These are phyloP conservation scores for Dromiciops gliroides DNA, from an alignment of 2,113 vertebrate species.

Conservation along the genomic window DNA sequence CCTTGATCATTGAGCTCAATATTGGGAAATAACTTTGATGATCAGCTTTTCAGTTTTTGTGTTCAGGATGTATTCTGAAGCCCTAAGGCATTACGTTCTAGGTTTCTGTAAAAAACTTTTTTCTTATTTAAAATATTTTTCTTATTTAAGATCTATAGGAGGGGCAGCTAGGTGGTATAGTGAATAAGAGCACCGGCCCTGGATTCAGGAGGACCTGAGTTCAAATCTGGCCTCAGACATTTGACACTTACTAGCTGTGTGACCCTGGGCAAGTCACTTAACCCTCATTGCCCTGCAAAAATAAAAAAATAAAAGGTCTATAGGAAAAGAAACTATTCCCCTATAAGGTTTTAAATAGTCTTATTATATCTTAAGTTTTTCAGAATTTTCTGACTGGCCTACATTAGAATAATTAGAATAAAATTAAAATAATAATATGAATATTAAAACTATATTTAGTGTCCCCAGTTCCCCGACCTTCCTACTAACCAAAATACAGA, in stretches of 20 bases:
- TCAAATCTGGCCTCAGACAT: too few relatives aligned
- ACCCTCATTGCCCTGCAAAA: too few relatives aligned
- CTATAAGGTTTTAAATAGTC: constrained; percentile 13
- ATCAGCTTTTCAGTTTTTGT: not conserved
- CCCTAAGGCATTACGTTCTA: not conserved
- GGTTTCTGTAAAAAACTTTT: constrained; percentile 13
- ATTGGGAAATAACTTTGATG: not conserved
- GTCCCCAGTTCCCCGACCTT: constrained; percentile 15
- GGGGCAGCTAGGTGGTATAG: too few relatives aligned
- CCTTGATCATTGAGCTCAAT: not conserved
- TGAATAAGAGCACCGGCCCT: too few relatives aligned
- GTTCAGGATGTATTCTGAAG: not conserved
- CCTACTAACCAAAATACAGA: constrained; percentile 44
- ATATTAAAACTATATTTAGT: not conserved
- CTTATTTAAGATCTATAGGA: constrained; percentile 42
- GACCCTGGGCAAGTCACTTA: too few relatives aligned
- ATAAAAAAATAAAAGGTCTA: too few relatives aligned
- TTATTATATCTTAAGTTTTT: constrained; percentile 42
- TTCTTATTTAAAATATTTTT: constrained; percentile 50
- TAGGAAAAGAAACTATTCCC: constrained; percentile 42
- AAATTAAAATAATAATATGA: not conserved
- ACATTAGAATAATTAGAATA: constrained; percentile 8
- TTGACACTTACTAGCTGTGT: too few relatives aligned
- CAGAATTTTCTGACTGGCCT: constrained; percentile 41
- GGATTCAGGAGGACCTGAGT: too few relatives aligned